Evolutionary conservation across 2,113 vertebrate genomes (phyloP), one percentile per base, ranked within the genome.

Genomic region (Brachyistius frenatus): DNA sequence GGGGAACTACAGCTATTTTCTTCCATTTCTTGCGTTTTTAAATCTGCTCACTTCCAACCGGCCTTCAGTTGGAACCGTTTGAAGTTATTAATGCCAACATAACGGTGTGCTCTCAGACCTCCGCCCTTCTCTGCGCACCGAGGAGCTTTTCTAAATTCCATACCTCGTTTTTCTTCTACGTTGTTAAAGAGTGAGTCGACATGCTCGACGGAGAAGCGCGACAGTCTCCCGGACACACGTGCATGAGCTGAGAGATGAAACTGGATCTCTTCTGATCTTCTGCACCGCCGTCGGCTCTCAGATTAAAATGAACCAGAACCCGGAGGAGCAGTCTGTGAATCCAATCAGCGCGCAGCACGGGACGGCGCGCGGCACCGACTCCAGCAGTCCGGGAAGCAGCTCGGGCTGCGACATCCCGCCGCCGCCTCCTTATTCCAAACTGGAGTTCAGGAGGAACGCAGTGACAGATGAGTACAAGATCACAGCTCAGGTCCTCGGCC

Each of bases 401-500:
- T 23, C 23, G 23, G 23, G 23, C 49, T 69, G 69, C 44, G 82
- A 86, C 70, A 23, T 23, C 23, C 66, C 10, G 11, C 85, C 61
- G 52, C 80, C 78, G 47, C 77, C 82, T 62, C 70, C 86, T 32
- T 73, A 80, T 73, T 63, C 30, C 0, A 71, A 68, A 50, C 53
- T 86, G 66, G 86, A 91, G 49, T 90, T 93, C 47, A 86, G 23
- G 58, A 88, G 80, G 61, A 53, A 89, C 5, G 73, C 91, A 1
- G 91, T 93, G 67, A 91, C 90, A 3, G 91, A 92, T 4, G 92
- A 92, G 50, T 93, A 91, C 44, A 91, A 89, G 30, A 62, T 92
- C 61, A 93, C 92, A 30, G 7, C 91, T 0, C 81, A 90, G 82
- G 91, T 92, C 0, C 91, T 93, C 1, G 92, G 92, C 32, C 71